Percentiles rank a stretch among this genome's conserved stretches.
Evolutionary conservation across 2,888 invertebrate species (phyloP).

Genomic region (Boloria selene): DNA sequence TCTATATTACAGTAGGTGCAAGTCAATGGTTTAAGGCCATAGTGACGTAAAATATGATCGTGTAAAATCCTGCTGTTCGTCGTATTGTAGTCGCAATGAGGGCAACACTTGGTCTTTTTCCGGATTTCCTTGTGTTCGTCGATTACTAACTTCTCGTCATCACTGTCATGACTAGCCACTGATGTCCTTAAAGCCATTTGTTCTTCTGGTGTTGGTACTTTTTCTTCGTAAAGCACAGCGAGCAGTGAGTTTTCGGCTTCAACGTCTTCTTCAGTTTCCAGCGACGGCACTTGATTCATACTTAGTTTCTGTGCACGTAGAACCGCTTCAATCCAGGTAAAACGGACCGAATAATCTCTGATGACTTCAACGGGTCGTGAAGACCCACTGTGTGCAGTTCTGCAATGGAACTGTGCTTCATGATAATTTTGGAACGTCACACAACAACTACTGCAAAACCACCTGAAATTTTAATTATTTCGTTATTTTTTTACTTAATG

Average conservation of each 20-base stretch:
- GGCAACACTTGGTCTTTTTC: conserved; percentile 48
- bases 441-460: conserved; percentile 66
- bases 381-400: conserved; percentile 49
- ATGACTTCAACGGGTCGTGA: conserved; percentile 59
- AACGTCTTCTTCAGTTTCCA: not conserved
- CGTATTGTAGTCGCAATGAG: conserved; percentile 53
- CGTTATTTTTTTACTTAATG: not conserved
- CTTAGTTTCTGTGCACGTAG: conserved; percentile 53
- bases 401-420: conserved; percentile 71
- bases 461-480: conserved; percentile 50
- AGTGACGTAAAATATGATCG: conserved; percentile 73
- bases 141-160: conserved; percentile 58
- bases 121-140: conserved; percentile 48
- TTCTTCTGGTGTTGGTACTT: conserved; percentile 54
- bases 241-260: conserved; percentile 63
- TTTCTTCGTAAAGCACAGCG: conserved; percentile 64
- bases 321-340: conserved; percentile 59
- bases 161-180: conserved; percentile 39
- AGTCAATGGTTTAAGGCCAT: conserved; percentile 64
- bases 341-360: conserved; percentile 53
- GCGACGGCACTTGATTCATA: conserved; percentile 39
- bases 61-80: conserved; percentile 49
- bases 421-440: conserved; percentile 64
- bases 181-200: conserved; percentile 39
- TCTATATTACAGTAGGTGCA: conserved; percentile 68